Percentiles rank a stretch among this genome's conserved stretches.
Conservation (phyloP, 2,888 invertebrate genomes). For the Lamellibrachia satsuma region DNA sequence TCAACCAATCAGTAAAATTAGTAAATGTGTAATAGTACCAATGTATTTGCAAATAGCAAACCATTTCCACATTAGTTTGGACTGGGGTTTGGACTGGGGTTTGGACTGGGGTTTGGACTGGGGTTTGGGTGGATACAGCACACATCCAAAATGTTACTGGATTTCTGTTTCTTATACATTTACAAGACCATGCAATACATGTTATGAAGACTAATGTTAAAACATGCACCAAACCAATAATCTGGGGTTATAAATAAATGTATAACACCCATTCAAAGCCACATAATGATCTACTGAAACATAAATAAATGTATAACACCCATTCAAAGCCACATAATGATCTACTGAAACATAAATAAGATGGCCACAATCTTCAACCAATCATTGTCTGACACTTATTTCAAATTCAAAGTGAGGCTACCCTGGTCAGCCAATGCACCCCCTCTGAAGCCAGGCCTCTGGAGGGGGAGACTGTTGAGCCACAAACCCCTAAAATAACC, state of each 20-base stretch:
- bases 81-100: too few species aligned
- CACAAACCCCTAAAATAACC: not conserved
- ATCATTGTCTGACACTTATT: not conserved
- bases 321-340: not conserved
- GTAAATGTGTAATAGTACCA: too few species aligned
- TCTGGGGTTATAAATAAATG: not conserved
- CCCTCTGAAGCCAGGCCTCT: not conserved
- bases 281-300: not conserved
- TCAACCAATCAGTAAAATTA: too few species aligned
- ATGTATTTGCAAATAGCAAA: too few species aligned
- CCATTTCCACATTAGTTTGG: too few species aligned
- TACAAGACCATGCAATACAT: not conserved
- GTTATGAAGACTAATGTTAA: not conserved
- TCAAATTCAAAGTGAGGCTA: not conserved
- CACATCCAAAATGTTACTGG: too few species aligned
- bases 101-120: too few species aligned
- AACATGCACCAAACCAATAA: not conserved
- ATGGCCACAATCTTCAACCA: not conserved
- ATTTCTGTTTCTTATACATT: not conserved
- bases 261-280: not conserved
- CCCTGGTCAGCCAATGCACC: not conserved
- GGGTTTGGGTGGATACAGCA: too few species aligned
- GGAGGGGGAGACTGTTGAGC: not conserved
- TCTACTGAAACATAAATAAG: not conserved
- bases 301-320: not conserved